phyloP scores from a whole-genome alignment of 2,797 vertebrate species.

The Siniperca undulata region DNA sequence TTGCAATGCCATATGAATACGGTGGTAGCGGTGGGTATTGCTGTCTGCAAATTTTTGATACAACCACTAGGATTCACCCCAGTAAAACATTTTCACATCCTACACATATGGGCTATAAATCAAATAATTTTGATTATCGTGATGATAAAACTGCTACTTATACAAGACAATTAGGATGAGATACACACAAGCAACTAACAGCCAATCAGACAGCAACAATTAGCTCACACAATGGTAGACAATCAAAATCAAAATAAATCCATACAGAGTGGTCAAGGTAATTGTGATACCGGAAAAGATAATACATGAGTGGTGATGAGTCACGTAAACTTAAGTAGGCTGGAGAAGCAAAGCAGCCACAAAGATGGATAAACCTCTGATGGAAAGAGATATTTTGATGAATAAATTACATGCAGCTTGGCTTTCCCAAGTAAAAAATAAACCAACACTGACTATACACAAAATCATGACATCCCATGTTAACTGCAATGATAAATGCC shows the following conservation, averaged over 20 bases:
- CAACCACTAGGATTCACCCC: background rate
- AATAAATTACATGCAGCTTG: background rate
- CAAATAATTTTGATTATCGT: background rate
- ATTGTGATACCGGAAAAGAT: background rate
- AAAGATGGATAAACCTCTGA: constrained; percentile 6
- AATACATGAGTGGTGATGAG: background rate
- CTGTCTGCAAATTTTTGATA: background rate
- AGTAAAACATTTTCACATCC: background rate
- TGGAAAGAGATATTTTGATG: background rate
- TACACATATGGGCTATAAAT: no score
- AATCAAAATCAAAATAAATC: background rate
- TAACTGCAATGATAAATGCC: background rate
- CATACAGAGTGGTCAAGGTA: background rate
- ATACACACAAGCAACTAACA: background rate
- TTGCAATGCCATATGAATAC: background rate
- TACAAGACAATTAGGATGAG: background rate
- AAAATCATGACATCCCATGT: background rate
- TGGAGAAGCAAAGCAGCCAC: background rate
- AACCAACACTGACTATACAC: background rate
- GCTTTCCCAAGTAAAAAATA: background rate
- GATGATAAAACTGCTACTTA: background rate
- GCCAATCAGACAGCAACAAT: background rate
- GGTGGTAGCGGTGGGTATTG: background rate
- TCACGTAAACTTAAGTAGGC: background rate
- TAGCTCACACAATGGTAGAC: background rate